Evolutionary conservation across 2,888 invertebrate species (phyloP).

Genomic region (Dryomyza anilis): DNA sequence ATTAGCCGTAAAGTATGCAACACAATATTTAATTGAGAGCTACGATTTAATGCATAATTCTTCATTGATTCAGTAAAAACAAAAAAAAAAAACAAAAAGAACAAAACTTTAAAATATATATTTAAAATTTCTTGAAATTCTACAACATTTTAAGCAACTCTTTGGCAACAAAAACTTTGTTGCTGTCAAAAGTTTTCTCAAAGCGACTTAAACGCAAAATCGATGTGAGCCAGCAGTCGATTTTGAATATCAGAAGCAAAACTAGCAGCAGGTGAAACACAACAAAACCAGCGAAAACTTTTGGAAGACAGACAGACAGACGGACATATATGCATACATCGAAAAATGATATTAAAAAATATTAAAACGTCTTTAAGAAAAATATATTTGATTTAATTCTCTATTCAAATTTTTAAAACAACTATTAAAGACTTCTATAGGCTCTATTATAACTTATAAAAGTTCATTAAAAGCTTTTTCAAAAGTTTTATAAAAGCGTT

Average conservation of each 20-base stretch:
- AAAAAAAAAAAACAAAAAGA: background rate
- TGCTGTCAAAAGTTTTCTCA: background rate
- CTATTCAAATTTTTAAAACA: no score
- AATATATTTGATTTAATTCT: no score
- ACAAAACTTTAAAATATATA: background rate
- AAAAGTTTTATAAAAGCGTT: no score
- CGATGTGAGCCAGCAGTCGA: background rate
- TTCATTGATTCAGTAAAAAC: background rate
- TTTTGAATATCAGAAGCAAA: background rate
- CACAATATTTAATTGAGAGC: background rate
- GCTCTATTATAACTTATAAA: no score
- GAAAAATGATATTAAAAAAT: no score
- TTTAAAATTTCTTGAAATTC: no score
- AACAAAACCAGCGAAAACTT: constrained; percentile 13
- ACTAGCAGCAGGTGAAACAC: background rate
- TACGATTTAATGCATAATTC: background rate
- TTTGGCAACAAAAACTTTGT: no score
- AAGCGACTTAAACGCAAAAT: background rate
- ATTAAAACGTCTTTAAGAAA: no score
- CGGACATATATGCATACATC: constrained; percentile 6
- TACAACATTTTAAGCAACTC: no score
- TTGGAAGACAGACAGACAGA: constrained; percentile 11
- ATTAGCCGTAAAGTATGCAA: background rate
- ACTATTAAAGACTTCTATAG: no score
- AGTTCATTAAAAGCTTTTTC: no score